phyloP scores from a whole-genome alignment of 2,113 vertebrate species.

The Oreochromis spilurus region DNA sequence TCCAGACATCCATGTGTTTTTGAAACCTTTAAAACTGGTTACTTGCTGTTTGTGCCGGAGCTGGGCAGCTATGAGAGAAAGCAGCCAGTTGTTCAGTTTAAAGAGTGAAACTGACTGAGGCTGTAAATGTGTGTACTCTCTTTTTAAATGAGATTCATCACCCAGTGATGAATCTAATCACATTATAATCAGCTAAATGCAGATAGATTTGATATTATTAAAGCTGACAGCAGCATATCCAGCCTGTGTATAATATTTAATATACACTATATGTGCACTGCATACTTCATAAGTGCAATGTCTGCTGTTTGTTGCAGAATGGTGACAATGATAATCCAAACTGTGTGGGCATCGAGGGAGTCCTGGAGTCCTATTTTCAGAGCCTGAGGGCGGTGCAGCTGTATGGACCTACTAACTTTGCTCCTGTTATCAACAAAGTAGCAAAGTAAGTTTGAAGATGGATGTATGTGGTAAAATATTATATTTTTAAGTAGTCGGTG shows the following conservation, averaged over 20 bases:
- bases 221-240: background rate
- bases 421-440: slow-evolving; percentile 91
- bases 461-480: background rate
- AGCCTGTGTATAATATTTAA: background rate
- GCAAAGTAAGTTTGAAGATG: slow-evolving; percentile 78
- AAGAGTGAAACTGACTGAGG: background rate
- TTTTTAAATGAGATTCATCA: no score
- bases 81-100: background rate
- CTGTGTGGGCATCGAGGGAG: slow-evolving; percentile 73
- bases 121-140: background rate
- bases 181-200: background rate
- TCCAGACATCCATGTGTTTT: background rate
- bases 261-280: background rate
- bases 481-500: background rate
- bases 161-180: background rate
- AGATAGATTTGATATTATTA: background rate
- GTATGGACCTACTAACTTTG: slow-evolving; percentile 92
- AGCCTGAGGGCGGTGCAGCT: slow-evolving; percentile 89
- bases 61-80: background rate
- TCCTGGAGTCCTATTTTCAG: slow-evolving; percentile 89
- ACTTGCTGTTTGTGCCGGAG: background rate
- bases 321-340: slow-evolving; percentile 53
- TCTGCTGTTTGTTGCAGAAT: slow-evolving; percentile 27
- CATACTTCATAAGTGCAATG: background rate
- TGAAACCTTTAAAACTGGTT: background rate